Percentiles rank a stretch among this genome's conserved stretches.
Evolutionary conservation across 1,140 invertebrate species (phyloP).

Genomic region (Halictus rubicundus): DNA sequence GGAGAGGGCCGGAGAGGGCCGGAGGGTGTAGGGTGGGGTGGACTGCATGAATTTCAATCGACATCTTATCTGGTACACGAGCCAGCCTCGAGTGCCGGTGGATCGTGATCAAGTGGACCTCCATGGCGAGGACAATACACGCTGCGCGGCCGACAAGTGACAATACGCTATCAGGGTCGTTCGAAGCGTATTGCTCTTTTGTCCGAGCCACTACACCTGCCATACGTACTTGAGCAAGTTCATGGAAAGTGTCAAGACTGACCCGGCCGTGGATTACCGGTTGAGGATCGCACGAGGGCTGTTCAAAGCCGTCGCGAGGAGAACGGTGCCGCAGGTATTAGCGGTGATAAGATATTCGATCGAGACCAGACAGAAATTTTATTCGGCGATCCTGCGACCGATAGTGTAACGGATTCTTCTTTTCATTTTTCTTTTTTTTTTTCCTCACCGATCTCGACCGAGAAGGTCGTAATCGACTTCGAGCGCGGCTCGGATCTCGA

Average conservation of each 20-base stretch:
- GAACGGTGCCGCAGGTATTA: constrained; percentile 22
- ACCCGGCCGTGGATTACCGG: constrained; percentile 56
- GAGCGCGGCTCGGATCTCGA: no score
- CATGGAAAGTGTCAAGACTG: constrained; percentile 68
- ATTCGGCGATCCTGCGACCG: not conserved
- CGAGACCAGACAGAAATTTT: not conserved
- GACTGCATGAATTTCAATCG: constrained; percentile 79
- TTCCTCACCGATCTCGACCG: no score
- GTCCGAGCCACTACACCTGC: constrained; percentile 65
- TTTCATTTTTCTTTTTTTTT: no score
- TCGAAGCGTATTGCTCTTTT: constrained; percentile 77
- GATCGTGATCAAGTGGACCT: constrained; percentile 79
- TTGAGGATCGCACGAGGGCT: constrained; percentile 31
- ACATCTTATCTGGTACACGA: constrained; percentile 74
- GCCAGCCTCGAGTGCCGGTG: constrained; percentile 63
- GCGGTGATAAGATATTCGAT: constrained; percentile 12
- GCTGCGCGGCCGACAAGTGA: constrained; percentile 72
- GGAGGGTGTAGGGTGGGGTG: constrained; percentile 3
- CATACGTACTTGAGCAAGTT: constrained; percentile 67
- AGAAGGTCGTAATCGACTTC: no score
- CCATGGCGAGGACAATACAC: constrained; percentile 78
- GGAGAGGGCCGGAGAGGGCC: no score
- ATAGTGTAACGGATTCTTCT: no score
- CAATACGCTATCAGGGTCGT: constrained; percentile 78
- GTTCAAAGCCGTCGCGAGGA: constrained; percentile 22